A percentile compares a stretch with the other conserved stretches of the same genome.
phyloP scores from a whole-genome alignment of 1,140 invertebrate genomes.

The Scaptomyza graminum region DNA sequence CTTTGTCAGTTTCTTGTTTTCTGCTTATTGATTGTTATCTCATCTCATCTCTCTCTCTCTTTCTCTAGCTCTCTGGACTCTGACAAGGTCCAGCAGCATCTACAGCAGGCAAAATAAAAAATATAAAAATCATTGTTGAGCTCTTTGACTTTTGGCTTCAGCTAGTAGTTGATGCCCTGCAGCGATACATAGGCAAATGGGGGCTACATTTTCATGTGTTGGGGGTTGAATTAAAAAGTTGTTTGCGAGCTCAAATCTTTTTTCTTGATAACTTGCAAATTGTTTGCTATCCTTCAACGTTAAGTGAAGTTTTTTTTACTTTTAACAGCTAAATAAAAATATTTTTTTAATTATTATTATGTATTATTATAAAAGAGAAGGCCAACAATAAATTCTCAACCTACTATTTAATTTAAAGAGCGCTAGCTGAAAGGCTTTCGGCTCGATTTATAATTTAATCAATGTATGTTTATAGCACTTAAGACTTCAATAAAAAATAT shows the following conservation, averaged over 20 bases:
- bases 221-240: not conserved
- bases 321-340: too few relatives aligned
- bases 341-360: too few relatives aligned
- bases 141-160: conserved; percentile 33
- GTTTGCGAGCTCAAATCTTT: not conserved
- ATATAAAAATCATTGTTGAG: conserved; percentile 30
- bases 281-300: too few relatives aligned
- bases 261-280: not conserved
- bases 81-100: not conserved
- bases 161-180: not conserved
- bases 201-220: conserved; percentile 6
- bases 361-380: too few relatives aligned
- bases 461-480: too few relatives aligned
- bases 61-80: not conserved
- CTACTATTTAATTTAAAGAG: too few relatives aligned
- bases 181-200: conserved; percentile 11
- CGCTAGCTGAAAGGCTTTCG: too few relatives aligned
- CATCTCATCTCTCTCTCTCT: conserved; percentile 2
- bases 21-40: conserved; percentile 42
- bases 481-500: too few relatives aligned
- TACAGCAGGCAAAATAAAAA: conserved; percentile 2
- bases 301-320: too few relatives aligned
- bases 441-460: too few relatives aligned
- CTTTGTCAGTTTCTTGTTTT: conserved; percentile 41
- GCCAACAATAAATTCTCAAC: too few relatives aligned